Conservation (phyloP, 2,797 vertebrate genomes). For the Sebastes hubbsi region DNA sequence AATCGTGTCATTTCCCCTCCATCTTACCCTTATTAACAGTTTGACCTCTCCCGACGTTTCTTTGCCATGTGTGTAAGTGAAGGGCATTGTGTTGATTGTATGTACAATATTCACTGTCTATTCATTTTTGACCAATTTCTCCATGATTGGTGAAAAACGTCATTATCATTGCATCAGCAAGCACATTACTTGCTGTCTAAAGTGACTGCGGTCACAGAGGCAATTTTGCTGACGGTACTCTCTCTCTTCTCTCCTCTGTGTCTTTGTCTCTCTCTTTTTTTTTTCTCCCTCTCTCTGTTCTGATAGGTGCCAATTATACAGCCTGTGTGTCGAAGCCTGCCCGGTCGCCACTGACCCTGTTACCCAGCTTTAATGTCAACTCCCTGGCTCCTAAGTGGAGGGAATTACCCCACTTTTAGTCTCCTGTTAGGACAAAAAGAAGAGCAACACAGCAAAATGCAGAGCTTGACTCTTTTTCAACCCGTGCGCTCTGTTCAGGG, state of each 20-base stretch:
- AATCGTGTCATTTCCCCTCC: constrained; percentile 44
- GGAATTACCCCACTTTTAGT: constrained; percentile 83
- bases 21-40: constrained; percentile 62
- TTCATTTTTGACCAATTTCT: constrained; percentile 60
- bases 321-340: constrained; percentile 77
- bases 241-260: constrained; percentile 69
- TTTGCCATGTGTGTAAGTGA: constrained; percentile 15
- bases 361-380: constrained; percentile 80
- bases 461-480: constrained; percentile 63
- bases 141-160: constrained; percentile 54
- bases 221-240: constrained; percentile 78
- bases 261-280: constrained; percentile 69
- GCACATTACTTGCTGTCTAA: constrained; percentile 66
- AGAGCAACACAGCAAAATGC: constrained; percentile 61
- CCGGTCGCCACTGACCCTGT: constrained; percentile 72
- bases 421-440: constrained; percentile 71
- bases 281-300: constrained; percentile 47
- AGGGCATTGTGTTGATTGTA: constrained; percentile 57
- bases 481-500: constrained; percentile 43
- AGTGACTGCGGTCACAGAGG: constrained; percentile 71
- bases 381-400: constrained; percentile 73
- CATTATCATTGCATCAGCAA: constrained; percentile 70
- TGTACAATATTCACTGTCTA: constrained; percentile 47
- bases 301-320: constrained; percentile 83
- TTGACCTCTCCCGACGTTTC: constrained; percentile 40